Evolutionary conservation across 2,888 invertebrate species (phyloP), one percentile per base, ranked within the genome.

Genomic region (Acanthopleura granulata): DNA sequence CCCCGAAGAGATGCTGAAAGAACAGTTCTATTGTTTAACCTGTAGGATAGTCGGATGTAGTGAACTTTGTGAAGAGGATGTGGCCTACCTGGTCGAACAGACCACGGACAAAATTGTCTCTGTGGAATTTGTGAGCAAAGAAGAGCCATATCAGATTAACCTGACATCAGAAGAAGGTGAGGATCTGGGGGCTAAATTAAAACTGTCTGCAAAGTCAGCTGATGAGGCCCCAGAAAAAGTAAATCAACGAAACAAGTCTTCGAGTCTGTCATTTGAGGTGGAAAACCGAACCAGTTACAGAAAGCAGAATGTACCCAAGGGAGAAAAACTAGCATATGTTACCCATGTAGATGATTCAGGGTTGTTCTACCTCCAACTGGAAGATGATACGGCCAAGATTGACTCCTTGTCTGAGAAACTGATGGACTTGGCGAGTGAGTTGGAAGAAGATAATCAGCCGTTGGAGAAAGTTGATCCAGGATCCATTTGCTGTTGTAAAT

Each of bases 11-110:
- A 83, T 88, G 70, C 70, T 79, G 12, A 72, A 27, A 15, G 62
- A 81, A 22, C 85, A 87, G 11, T 78, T 82, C 0, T 82, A 84
- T 74, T 89, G 87, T 22, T 70, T 85, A 15, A 81, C 83, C 62
- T 89, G 88, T 80, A 74, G 76, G 9, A 72, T 85, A 16, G 49
- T 25, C n/a, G 73, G 72, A 25, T 30, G 40, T 72, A 25, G 25
- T 0, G 49, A 70, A 40, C 49, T 75, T 69, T 27, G 49, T 15
- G 70, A 70, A 16, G 70, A 14, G 14, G 50, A 72, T 3, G 62
- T 72, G 18, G 69, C 74, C 22, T 50, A 27, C 40, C 62, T 76
- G 1, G 30, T 49, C 15, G 76, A 74, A 40, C 51, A 72, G 16
- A 57, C 74, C 22, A n/a, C 49, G 51, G 77, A 78, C 70, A 25